These are phyloP conservation scores for Caenorhabditis sp. DNA, from an alignment of 2,888 invertebrate species.

Conservation along the genomic window DNA sequence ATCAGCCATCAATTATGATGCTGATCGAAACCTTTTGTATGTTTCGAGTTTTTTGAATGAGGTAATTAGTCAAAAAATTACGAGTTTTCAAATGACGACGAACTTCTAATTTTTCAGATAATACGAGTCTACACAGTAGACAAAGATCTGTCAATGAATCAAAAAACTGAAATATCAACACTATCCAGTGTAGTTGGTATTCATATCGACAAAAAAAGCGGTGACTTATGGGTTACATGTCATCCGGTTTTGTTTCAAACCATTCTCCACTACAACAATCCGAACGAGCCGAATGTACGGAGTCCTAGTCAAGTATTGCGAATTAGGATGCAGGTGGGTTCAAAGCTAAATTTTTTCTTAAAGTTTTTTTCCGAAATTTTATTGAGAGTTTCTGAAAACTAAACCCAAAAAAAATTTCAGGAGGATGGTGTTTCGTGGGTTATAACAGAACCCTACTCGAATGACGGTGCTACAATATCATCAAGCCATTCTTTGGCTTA, in stretches of 20 bases:
- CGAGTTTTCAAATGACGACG: too few species aligned
- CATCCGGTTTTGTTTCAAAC: slow-evolving; percentile 57
- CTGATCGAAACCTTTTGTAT: slow-evolving; percentile 49
- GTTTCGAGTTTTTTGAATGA: slow-evolving; percentile 57
- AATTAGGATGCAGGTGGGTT: slow-evolving; percentile 59
- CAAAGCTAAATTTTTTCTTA: too few species aligned
- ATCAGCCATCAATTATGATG: slow-evolving; percentile 55
- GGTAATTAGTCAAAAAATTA: slow-evolving; percentile 24
- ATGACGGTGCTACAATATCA: slow-evolving; percentile 63
- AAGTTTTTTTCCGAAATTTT: too few species aligned
- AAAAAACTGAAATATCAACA: slow-evolving; percentile 55
- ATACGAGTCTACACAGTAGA: slow-evolving; percentile 56
- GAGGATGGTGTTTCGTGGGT: slow-evolving; percentile 62
- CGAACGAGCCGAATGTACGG: slow-evolving; percentile 19
- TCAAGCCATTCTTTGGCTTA: slow-evolving; percentile 45
- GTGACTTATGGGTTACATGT: slow-evolving; percentile 50
- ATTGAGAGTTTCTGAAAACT: neutral
- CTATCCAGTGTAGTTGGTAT: slow-evolving; percentile 54
- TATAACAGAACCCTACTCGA: slow-evolving; percentile 68
- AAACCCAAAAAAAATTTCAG: slow-evolving; percentile 23
- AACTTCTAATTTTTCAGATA: slow-evolving; percentile 23
- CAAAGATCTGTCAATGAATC: slow-evolving; percentile 48
- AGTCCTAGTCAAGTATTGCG: slow-evolving; percentile 57
- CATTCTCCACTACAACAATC: slow-evolving; percentile 23
- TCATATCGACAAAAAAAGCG: slow-evolving; percentile 44